phyloP scores from a whole-genome alignment of 1,140 invertebrate species.

The Platyura marginata region DNA sequence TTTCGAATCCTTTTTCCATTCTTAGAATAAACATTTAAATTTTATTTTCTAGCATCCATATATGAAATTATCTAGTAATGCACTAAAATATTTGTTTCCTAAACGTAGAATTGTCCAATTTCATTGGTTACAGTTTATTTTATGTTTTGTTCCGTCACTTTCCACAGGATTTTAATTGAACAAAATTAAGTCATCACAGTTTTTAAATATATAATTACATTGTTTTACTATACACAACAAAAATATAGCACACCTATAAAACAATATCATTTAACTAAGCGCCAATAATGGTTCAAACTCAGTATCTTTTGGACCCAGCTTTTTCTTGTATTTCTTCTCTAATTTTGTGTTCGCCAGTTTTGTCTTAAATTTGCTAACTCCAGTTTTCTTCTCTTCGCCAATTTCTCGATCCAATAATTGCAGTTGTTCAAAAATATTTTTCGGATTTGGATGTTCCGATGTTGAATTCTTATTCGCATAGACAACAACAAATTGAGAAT shows the following conservation, averaged over 20 bases:
- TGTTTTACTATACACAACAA: too few species aligned
- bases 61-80: too few species aligned
- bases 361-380: slow-evolving; percentile 32
- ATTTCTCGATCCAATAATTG: slow-evolving; percentile 44
- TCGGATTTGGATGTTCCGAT: slow-evolving; percentile 34
- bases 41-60: too few species aligned
- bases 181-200: too few species aligned
- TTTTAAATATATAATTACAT: too few species aligned
- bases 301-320: slow-evolving; percentile 24
- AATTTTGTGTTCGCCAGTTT: slow-evolving; percentile 45
- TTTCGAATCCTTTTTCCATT: too few species aligned
- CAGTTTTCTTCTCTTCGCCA: slow-evolving; percentile 23
- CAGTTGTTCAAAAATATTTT: slow-evolving; percentile 65
- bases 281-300: slow-evolving; percentile 42
- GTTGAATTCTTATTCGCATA: slow-evolving; percentile 55
- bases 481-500: slow-evolving; percentile 63
- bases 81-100: too few species aligned
- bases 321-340: slow-evolving; percentile 40
- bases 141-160: too few species aligned
- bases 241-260: not conserved
- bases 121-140: too few species aligned
- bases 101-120: too few species aligned
- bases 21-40: too few species aligned
- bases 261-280: slow-evolving; percentile 30
- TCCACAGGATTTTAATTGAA: too few species aligned